phyloP scores from a whole-genome alignment of 2,888 invertebrate genomes.

The Diadegma fenestrale region DNA sequence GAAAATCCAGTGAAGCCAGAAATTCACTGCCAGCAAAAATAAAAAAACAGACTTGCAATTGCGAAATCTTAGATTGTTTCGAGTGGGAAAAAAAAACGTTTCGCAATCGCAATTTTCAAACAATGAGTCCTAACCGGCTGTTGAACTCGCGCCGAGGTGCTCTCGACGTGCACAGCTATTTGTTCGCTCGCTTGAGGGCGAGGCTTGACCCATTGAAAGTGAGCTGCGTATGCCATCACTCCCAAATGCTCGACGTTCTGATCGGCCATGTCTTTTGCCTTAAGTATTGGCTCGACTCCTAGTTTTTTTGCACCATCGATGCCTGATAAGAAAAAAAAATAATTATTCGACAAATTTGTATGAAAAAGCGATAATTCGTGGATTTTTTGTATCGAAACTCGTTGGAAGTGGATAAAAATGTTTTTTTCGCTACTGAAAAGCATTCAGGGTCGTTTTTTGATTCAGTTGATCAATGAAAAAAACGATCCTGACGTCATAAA shows the following conservation, averaged over 20 bases:
- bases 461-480: too few species aligned
- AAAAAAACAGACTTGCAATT: background rate
- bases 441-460: too few species aligned
- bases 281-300: conserved; percentile 95
- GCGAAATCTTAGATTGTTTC: conserved; percentile 36
- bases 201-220: conserved; percentile 95
- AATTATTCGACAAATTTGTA: too few species aligned
- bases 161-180: conserved; percentile 92
- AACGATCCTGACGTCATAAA: background rate
- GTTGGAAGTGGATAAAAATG: too few species aligned
- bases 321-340: conserved; percentile 77
- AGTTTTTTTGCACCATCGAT: conserved; percentile 88
- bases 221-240: conserved; percentile 98
- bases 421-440: too few species aligned
- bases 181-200: conserved; percentile 93
- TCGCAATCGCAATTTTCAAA: conserved; percentile 63
- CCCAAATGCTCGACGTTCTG: conserved; percentile 98
- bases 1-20: background rate
- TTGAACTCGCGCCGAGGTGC: conserved; percentile 94
- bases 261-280: conserved; percentile 97
- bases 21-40: background rate
- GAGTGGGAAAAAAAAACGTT: conserved; percentile 34
- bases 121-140: conserved; percentile 89
- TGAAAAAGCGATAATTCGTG: too few species aligned
- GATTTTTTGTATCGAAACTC: too few species aligned